Conservation (phyloP, 53 echinoderm and acorn worm genomes). For the Astropecten irregularis region DNA sequence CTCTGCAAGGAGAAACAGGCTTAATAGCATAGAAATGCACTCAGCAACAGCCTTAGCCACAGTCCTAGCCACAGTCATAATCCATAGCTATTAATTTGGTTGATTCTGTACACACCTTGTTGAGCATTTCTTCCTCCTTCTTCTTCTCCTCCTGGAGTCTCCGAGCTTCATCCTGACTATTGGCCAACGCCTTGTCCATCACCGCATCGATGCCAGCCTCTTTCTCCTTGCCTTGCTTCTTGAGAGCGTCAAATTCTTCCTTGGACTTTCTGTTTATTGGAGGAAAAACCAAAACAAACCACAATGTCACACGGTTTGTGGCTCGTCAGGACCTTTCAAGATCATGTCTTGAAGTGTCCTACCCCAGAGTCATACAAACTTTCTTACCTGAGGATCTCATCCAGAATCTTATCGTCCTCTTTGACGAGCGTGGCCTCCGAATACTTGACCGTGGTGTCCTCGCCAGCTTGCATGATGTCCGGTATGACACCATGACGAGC, state of each 20-base stretch:
- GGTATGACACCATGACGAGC: conserved; percentile 81
- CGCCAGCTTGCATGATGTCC: conserved; percentile 69
- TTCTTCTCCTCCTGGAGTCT: conserved; percentile 68
- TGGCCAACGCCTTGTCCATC: conserved; percentile 84
- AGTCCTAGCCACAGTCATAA: too few relatives aligned
- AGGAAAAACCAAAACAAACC: too few relatives aligned
- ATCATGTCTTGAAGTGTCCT: too few relatives aligned
- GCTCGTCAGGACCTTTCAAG: too few relatives aligned
- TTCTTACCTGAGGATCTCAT: conserved; percentile 81
- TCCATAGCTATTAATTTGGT: too few relatives aligned
- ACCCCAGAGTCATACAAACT: too few relatives aligned
- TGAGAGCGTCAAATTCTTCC: conserved; percentile 80
- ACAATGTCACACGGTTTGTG: too few relatives aligned
- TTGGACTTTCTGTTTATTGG: conserved; percentile 69
- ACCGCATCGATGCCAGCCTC: conserved; percentile 72
- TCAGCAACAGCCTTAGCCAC: too few relatives aligned
- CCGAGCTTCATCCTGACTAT: conserved; percentile 77
- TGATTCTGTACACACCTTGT: conserved; percentile 86
- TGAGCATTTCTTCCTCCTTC: conserved; percentile 84
- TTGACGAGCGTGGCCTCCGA: conserved; percentile 50
- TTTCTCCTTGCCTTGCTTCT: conserved; percentile 57
- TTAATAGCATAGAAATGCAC: too few relatives aligned
- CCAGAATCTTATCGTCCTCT: conserved; percentile 84
- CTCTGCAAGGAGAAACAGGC: too few relatives aligned
- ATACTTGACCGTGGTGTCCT: conserved; percentile 60